Base-by-base conservation (phyloP, 2,113 vertebrate genomes). In the Galbula dea region DNA sequence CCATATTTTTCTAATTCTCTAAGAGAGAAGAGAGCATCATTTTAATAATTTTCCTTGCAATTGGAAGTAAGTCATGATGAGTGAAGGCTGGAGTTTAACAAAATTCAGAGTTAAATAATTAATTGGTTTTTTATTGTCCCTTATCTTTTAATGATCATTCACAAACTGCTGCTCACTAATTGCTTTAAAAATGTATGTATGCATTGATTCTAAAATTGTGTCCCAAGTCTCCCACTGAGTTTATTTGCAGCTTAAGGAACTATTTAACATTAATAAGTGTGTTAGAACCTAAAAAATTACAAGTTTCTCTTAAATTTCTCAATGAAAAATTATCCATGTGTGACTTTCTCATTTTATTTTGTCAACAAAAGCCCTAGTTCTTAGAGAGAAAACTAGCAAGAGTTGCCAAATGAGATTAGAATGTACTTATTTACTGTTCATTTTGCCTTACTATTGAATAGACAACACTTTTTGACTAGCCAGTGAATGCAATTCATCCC, bases 121-220 rank as follows among this genome's bases (percentile, higher is more conserved):
- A 29, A 3, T 75, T 67, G 78, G 17, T 63, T 26, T 4, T 67
- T 82, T 46, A 36, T 72, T 78, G 87, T 55, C 14, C 8, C 17
- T 49, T 77, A 22, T 5, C 27, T 59, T 69, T 43, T 67, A 55
- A 37, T 51, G 75, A 45, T 74, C 41, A 65, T 4, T 43, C 63
- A 81, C 15, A 62, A 95, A 20, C 22, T 75, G 23, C 32, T 74
- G 14, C 7, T 49, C 34, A 68, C 23, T 71, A 71, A 36, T 59
- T 78, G 34, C 26, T 91, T 78, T 61, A 29, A 34, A 86, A 71
- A 43, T 46, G 9, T 45, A 55, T 10, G 14, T n/a, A 62, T 7
- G 10, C 74, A 82, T 75, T 37, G 57, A 74, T 75, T 89, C 72
- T 67, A 74, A 84, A 91, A 78, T 93, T 74, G 29, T 21, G 4